Conservation (phyloP, 2,888 invertebrate genomes). For the Xestia c-nigrum region DNA sequence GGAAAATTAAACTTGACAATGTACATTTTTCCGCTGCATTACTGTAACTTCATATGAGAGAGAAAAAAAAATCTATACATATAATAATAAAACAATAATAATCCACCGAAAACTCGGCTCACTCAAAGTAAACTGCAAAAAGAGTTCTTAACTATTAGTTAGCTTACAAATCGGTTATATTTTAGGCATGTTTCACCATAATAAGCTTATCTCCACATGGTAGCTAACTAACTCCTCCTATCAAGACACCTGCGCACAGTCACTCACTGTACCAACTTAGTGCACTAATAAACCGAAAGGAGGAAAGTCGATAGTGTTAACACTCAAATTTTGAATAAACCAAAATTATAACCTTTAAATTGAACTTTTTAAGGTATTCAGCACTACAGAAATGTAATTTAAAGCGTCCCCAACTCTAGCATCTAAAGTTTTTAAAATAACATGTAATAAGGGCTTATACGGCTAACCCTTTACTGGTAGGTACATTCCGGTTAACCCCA, state of each 20-base stretch:
- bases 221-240: neutral
- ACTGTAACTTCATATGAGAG: neutral
- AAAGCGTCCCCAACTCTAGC: neutral
- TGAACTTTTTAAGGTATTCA: neutral
- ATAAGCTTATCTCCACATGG: constrained; percentile 16
- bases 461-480: constrained; percentile 7
- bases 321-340: neutral
- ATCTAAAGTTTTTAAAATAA: neutral
- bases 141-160: neutral
- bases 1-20: constrained; percentile 48
- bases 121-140: neutral
- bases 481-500: neutral
- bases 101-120: neutral
- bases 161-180: neutral
- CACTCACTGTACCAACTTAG: constrained; percentile 8
- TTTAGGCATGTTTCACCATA: neutral
- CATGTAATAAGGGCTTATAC: neutral
- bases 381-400: neutral
- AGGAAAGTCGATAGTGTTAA: neutral
- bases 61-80: too few species aligned
- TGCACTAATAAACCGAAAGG: neutral
- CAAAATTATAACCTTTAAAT: neutral
- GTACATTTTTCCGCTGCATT: constrained; percentile 22
- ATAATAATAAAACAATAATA: neutral
- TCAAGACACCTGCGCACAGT: constrained; percentile 10